Base-by-base conservation (phyloP, 2,888 invertebrate genomes). In the Acanthococcus lagerstroemiae region DNA sequence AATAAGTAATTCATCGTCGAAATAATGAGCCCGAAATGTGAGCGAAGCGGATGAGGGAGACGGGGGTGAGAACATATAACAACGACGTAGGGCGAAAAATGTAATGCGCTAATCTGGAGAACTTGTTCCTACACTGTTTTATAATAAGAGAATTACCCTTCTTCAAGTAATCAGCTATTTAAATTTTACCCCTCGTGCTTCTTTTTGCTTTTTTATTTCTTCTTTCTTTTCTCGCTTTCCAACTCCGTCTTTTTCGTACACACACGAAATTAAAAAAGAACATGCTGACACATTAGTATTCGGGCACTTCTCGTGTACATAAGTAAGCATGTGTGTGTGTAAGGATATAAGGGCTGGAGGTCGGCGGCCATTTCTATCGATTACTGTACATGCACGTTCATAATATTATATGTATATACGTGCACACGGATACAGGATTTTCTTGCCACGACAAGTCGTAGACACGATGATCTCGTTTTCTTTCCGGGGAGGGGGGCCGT, bases 141-240 rank as follows among this genome's bases (percentile, higher is more conserved):
- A 15, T 21, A 22, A 52, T 52, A 24, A 55, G 27, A 55, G 55
- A 55, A 55, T 55, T 55, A 55, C 55, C 55, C 55, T 55, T 27
- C 55, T 55, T 55, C 21, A 30, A 27, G 55, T 55, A 55, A 55
- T 55, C 55, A 55, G 55, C 55, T 55, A 55, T 55, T 55, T 55
- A 55, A 55, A 25, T 15, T 27, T 9, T 55, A n/a, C 26, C 30
- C 30, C 25, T 30, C 55, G 27, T 55, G 17, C n/a, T 26, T 54
- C 17, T 54, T 54, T 7, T 25, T 9, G 7, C n/a, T 15, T 17
- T 15, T 48, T 48, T 17, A 9, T 48, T 48, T 48, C 17, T 17
- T 17, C 48, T 6, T 6, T 15, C 7, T 15, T 17, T 9, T 6
- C 12, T 6, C 12, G 48, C 17, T 17, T 48, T 48, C 17, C 15